A percentile compares a stretch with the other conserved stretches of the same genome.
Conservation (phyloP, 2,113 vertebrate species). For the Smithornis capensis region DNA sequence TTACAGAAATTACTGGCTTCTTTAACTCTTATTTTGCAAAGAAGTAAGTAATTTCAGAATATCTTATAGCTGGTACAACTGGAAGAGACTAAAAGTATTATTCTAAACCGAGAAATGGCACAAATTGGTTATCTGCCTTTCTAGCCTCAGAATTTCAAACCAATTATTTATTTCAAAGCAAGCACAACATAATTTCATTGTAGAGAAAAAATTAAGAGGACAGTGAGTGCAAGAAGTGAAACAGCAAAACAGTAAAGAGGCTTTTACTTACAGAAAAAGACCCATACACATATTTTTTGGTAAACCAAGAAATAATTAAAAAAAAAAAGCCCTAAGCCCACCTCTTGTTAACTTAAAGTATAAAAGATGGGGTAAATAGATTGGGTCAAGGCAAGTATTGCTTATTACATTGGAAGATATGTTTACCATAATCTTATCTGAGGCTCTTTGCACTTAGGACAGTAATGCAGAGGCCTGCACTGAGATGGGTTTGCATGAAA, state of each 20-base stretch:
- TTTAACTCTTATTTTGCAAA: neutral
- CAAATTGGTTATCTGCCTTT: neutral
- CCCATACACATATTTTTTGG: neutral
- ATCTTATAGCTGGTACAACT: neutral
- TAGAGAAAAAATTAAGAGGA: constrained; percentile 7
- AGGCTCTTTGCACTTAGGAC: neutral
- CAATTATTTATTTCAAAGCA: neutral
- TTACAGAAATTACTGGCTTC: neutral
- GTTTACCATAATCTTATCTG: neutral
- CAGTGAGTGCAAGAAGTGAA: constrained; percentile 11
- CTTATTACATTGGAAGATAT: neutral
- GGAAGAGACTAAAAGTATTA: constrained; percentile 7
- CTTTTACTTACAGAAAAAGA: neutral
- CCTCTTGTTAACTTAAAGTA: neutral
- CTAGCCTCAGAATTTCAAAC: constrained; percentile 19
- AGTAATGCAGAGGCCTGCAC: neutral
- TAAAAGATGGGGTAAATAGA: neutral
- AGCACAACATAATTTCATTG: constrained; percentile 37
- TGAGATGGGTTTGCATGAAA: neutral
- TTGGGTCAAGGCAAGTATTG: neutral
- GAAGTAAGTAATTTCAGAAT: neutral
- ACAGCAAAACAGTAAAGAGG: neutral
- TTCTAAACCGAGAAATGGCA: constrained; percentile 38
- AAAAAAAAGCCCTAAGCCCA: neutral
- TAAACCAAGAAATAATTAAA: neutral